Evolutionary conservation across 2,797 vertebrate species (phyloP).

Genomic region (Iguana delicatissima): DNA sequence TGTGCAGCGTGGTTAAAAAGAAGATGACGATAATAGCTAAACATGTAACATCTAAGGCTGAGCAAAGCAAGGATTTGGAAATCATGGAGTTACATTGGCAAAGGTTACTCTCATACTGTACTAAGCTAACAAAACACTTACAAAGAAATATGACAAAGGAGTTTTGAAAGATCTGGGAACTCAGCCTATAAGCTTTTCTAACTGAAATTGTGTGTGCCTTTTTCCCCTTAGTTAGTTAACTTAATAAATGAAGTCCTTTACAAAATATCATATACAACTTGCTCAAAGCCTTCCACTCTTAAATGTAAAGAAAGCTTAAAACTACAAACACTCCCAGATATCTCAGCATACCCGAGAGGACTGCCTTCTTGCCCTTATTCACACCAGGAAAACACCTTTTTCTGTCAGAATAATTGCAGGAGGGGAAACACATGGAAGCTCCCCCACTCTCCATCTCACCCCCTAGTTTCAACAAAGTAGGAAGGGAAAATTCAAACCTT

Average conservation of each 20-base stretch:
- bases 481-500: too few relatives aligned
- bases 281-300: not conserved
- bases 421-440: too few relatives aligned
- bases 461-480: too few relatives aligned
- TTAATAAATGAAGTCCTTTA: not conserved
- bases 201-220: not conserved
- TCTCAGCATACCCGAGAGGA: too few relatives aligned
- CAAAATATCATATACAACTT: not conserved
- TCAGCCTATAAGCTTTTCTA: not conserved
- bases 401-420: too few relatives aligned
- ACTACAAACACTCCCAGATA: too few relatives aligned
- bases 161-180: not conserved
- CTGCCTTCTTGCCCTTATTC: too few relatives aligned
- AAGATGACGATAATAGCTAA: slow-evolving; percentile 30
- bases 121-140: not conserved
- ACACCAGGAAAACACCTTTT: too few relatives aligned
- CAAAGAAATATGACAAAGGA: not conserved
- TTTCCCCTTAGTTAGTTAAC: not conserved
- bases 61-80: slow-evolving; percentile 29
- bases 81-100: not conserved
- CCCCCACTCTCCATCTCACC: too few relatives aligned
- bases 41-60: slow-evolving; percentile 28
- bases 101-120: not conserved
- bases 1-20: slow-evolving; percentile 26
- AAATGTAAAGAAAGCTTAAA: not conserved